These are phyloP conservation scores for Gortyna flavago DNA, from an alignment of 2,888 invertebrate genomes.

Conservation along the genomic window DNA sequence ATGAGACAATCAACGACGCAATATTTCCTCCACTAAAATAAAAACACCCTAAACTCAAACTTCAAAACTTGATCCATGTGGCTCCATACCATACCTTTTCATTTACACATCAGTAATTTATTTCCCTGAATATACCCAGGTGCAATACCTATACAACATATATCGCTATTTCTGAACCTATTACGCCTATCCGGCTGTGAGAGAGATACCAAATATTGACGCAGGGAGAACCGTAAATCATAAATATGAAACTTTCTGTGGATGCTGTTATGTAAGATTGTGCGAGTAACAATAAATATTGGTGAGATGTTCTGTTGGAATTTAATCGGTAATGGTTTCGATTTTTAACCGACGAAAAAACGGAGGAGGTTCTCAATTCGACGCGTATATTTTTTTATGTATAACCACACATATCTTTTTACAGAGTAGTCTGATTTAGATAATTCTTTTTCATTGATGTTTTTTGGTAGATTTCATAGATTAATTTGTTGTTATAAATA, in stretches of 20 bases:
- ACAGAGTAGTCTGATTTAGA: too few relatives aligned
- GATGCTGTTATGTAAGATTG: conserved; percentile 58
- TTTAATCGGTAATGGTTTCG: conserved; percentile 24
- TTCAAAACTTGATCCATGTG: neutral
- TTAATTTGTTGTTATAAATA: neutral
- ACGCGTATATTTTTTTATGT: too few relatives aligned
- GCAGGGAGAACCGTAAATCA: conserved; percentile 70
- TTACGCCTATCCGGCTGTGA: conserved; percentile 63
- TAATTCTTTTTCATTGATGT: neutral
- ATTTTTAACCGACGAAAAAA: too few relatives aligned
- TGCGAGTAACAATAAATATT: conserved; percentile 52
- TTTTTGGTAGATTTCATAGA: neutral
- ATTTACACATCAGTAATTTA: conserved; percentile 45
- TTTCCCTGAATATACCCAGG: conserved; percentile 39
- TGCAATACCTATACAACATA: conserved; percentile 53
- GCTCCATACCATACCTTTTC: conserved; percentile 12
- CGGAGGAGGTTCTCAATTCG: too few relatives aligned
- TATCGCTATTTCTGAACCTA: conserved; percentile 62
- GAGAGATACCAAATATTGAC: conserved; percentile 73
- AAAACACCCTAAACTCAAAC: neutral
- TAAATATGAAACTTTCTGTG: conserved; percentile 67
- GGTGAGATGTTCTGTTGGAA: conserved; percentile 35
- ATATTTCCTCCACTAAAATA: too few relatives aligned
- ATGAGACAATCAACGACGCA: too few relatives aligned
- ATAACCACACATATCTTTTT: too few relatives aligned